Evolutionary conservation across 2,113 vertebrate genomes (phyloP).

Genomic region (Lophochroa leadbeateri): DNA sequence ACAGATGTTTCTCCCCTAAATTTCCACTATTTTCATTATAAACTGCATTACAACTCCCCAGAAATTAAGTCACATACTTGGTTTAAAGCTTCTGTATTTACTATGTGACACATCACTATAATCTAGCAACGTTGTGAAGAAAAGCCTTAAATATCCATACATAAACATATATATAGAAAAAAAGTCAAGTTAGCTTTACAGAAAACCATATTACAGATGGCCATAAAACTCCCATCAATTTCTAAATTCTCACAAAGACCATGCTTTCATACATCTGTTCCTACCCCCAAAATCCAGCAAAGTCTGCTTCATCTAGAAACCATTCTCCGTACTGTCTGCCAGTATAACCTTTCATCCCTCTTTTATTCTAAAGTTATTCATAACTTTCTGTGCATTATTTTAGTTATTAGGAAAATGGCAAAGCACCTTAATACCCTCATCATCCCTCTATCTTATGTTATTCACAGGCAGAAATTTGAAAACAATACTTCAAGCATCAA

Average conservation of each 20-base stretch:
- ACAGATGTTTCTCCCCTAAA: not conserved
- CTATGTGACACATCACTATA: not conserved
- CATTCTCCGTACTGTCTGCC: not conserved
- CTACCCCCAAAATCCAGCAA: not conserved
- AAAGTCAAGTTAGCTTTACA: constrained; percentile 15
- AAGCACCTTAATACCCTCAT: not conserved
- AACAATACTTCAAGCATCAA: not conserved
- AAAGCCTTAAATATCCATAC: constrained; percentile 12
- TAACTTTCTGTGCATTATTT: not conserved
- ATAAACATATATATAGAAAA: constrained; percentile 2
- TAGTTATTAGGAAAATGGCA: not conserved
- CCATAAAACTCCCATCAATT: constrained; percentile 13
- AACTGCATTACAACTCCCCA: not conserved
- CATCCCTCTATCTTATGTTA: not conserved
- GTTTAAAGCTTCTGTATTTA: constrained; percentile 58
- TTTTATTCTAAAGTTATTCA: not conserved
- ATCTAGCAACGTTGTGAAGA: not conserved
- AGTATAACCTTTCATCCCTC: not conserved
- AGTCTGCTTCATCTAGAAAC: not conserved
- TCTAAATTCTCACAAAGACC: not conserved
- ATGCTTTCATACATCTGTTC: not conserved
- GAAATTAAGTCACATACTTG: constrained; percentile 4
- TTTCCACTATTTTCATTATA: not conserved
- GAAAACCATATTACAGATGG: not conserved
- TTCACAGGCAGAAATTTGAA: not conserved